Base-by-base conservation (phyloP, 2,888 invertebrate genomes). In the Nemurella pictetii region DNA sequence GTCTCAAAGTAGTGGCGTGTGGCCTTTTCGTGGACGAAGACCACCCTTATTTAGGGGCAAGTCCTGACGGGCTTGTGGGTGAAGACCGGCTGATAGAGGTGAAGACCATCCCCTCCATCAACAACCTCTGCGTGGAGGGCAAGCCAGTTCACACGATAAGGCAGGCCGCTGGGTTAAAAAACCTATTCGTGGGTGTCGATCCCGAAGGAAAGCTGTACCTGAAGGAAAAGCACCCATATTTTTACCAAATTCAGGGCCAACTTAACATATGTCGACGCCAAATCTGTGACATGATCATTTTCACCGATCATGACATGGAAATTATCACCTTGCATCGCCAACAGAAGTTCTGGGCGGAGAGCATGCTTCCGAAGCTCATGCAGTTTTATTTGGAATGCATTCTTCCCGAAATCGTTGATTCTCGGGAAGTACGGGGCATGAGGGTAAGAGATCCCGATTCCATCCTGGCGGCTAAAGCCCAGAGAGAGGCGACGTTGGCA, bases 21-120 rank as follows among this genome's bases (percentile, higher is more conserved):
- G 82, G 82, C 9, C 55, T 82, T 4, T 82, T 82, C 27, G 55
- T 82, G 1, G 82, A 82, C 72, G 4, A 0, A 0, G 73, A 82
- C n/a, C 20, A 82, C 28, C 82, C 82, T 0, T 82, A 27, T 29
- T 72, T 82, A 12, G 82, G 28, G 12, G 82, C 82, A 3, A 72
- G 72, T 29, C 82, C 82, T 20, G 82, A 82, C 55, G 82, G 82
- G 25, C 55, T 82, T 9, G 28, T 72, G 2, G 82, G 82, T 4
- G 82, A 82, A 4, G 82, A 82, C 29, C 27, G 20, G 5, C 9
- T 82, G 20, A 15, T 82, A 1, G 55, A 82, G 28, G 82, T 82
- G 28, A 82, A 82, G 30, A 28, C 28, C 12, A 26, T 82, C 1
- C 82, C 55, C 1, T 82, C 82, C 20, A 72, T 82, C 26, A 82